Base-by-base conservation (phyloP, 2,888 invertebrate genomes). In the Morinoia aosen region DNA sequence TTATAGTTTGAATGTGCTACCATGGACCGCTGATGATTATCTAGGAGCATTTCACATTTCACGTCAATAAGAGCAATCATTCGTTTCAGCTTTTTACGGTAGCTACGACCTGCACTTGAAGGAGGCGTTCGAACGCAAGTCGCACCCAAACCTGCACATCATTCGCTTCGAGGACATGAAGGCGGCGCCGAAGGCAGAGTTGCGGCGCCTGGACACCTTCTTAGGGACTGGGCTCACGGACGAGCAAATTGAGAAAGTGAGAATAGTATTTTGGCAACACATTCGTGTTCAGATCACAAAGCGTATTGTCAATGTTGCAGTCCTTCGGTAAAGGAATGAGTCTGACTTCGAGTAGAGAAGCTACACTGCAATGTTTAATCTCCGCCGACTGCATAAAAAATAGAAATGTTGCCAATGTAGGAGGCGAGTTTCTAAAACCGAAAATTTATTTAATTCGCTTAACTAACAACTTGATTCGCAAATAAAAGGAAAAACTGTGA, bases 91-190 rank as follows among this genome's bases (percentile, higher is more conserved):
- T 39, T 39, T 95, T 10, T 96, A 96, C 58, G 96, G 96, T 12
- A 95, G 95, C 14, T 96, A 95, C 95, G 96, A 96, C 95, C 93
- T 91, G 14, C 96, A 96, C 95, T 61, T 96, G 76, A 96, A 96
- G 76, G 95, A 96, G 95, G 95, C 95, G 12, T 95, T 95, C 94
- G 56, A 94, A 33, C 91, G 95, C 40, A 56, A 58, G n/a, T 58
- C 93, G 33, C 10, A 96, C 61, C 94, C 96, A 33, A 95, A 96
- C 76, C 88, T 96, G 12, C 96, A 96, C 95, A 95, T 96, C 94
- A 94, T 96, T 58, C 95, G 96, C 94, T 96, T 64, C 91, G 96
- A 96, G 94, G 96, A 96, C 88, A 90, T 96, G 56, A 96, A 96
- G 95, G 57, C 48, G 25, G 95, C 96, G 58, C 94, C 76, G 39